Evolutionary conservation across 92 coral and sea anemone species (phyloP).

Genomic region (Epizoanthus scotinus): DNA sequence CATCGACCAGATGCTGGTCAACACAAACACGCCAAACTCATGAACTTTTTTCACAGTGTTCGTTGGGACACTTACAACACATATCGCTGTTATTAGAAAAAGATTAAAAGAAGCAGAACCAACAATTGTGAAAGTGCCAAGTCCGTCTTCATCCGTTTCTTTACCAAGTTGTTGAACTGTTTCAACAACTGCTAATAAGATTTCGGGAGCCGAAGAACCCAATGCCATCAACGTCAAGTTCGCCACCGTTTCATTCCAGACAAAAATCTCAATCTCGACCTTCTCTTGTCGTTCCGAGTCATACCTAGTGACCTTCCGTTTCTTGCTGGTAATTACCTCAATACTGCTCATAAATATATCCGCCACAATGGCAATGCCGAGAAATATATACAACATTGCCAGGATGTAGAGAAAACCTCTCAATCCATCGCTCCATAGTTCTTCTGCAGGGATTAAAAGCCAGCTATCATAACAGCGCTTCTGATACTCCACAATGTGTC

Average conservation of each 20-base stretch:
- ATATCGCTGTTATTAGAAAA: conserved; percentile 78
- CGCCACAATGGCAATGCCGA: conserved; percentile 90
- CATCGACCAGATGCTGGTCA: conserved; percentile 83
- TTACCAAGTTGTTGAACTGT: conserved; percentile 66
- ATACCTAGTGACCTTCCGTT: conserved; percentile 69
- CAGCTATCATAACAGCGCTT: conserved; percentile 77
- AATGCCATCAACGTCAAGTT: conserved; percentile 85
- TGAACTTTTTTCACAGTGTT: conserved; percentile 72
- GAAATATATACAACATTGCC: conserved; percentile 75
- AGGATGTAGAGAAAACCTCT: conserved; percentile 68
- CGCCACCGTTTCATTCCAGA: conserved; percentile 92
- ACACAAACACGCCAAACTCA: conserved; percentile 82
- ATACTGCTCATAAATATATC: conserved; percentile 89
- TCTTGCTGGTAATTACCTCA: conserved; percentile 87
- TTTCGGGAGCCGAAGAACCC: conserved; percentile 91
- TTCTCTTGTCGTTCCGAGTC: conserved; percentile 81
- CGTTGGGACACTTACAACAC: conserved; percentile 80
- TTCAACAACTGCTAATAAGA: conserved; percentile 79
- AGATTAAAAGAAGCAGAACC: conserved; percentile 91
- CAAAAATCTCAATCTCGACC: conserved; percentile 83
- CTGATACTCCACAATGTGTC: conserved; percentile 70
- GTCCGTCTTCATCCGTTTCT: conserved; percentile 64
- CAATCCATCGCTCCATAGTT: conserved; percentile 69
- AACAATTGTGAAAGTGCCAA: conserved; percentile 87
- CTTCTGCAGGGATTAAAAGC: conserved; percentile 77